phyloP scores from a whole-genome alignment of 1,140 invertebrate species.

The Lepidostoma basale region DNA sequence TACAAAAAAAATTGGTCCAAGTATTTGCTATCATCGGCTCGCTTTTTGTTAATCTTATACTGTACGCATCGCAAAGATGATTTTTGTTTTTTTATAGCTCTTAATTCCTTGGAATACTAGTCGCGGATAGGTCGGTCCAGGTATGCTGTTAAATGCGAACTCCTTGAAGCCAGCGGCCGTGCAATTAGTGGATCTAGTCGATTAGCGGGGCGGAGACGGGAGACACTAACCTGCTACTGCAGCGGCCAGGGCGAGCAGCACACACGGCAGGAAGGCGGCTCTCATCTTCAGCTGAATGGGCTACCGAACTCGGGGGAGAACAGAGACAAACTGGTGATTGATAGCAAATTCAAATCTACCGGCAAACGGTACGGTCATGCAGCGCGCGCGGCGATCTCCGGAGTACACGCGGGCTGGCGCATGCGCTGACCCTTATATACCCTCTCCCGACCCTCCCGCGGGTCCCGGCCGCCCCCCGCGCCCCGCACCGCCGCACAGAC shows the following conservation, averaged over 20 bases:
- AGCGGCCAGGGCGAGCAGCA: conserved; percentile 30
- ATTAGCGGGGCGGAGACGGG: background rate
- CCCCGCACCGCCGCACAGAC: background rate
- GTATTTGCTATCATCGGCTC: too few species aligned
- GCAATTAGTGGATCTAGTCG: background rate
- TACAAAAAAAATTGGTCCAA: too few species aligned
- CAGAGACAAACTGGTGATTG: too few species aligned
- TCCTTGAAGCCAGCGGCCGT: background rate
- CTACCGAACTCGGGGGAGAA: conserved; percentile 5
- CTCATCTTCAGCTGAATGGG: conserved; percentile 18
- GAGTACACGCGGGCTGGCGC: conserved; percentile 28
- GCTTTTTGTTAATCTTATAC: too few species aligned
- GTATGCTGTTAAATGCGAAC: background rate
- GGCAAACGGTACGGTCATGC: conserved; percentile 5
- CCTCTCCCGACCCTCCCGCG: conserved; percentile 26
- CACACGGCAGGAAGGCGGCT: conserved; percentile 15
- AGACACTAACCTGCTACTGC: conserved; percentile 36
- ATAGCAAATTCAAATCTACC: background rate
- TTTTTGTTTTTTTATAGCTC: too few species aligned
- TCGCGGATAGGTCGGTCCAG: background rate
- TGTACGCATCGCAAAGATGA: too few species aligned
- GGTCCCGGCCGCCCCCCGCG: background rate
- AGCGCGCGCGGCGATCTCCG: conserved; percentile 28
- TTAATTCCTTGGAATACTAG: too few species aligned
- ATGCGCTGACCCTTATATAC: conserved; percentile 24